Percentiles rank a stretch among this genome's conserved stretches.
Evolutionary conservation across 2,113 vertebrate species (phyloP).

Genomic region (Heterotilapia buettikoferi): DNA sequence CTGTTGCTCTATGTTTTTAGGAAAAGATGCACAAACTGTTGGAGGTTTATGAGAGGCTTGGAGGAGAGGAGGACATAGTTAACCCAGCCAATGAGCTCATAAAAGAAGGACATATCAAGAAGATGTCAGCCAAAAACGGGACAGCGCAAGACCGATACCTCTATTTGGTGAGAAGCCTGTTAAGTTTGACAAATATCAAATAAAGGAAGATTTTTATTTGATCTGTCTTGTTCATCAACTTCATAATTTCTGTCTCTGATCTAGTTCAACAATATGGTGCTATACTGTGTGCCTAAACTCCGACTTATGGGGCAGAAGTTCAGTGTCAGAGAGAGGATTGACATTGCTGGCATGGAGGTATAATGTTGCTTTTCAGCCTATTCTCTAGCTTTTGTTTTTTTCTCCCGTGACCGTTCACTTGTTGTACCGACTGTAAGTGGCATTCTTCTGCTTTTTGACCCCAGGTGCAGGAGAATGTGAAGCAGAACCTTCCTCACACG

Average conservation of each 20-base stretch:
- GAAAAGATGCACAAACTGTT: constrained; percentile 97
- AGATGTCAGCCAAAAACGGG: constrained; percentile 94
- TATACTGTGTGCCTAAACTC: constrained; percentile 95
- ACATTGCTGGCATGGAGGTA: constrained; percentile 94
- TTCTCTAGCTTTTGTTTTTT: neutral
- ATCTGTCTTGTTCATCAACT: neutral
- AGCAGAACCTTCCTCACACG: constrained; percentile 80
- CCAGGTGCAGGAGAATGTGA: constrained; percentile 87
- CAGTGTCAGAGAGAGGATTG: constrained; percentile 92
- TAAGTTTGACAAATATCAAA: neutral
- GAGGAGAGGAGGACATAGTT: constrained; percentile 95
- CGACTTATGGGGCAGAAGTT: constrained; percentile 96
- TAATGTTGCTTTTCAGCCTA: neutral
- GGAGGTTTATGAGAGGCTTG: constrained; percentile 91
- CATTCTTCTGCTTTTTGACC: neutral
- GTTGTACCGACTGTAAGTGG: neutral
- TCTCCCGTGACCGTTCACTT: neutral
- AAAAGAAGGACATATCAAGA: constrained; percentile 95
- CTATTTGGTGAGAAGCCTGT: constrained; percentile 81
- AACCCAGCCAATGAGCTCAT: constrained; percentile 97
- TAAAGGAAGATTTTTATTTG: neutral
- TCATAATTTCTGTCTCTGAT: neutral
- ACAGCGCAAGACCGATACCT: constrained; percentile 92
- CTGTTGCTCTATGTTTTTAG: constrained; percentile 53
- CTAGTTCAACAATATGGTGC: constrained; percentile 96